Conservation (phyloP, 92 coral and sea anemone genomes). For the Siderastrea siderea region DNA sequence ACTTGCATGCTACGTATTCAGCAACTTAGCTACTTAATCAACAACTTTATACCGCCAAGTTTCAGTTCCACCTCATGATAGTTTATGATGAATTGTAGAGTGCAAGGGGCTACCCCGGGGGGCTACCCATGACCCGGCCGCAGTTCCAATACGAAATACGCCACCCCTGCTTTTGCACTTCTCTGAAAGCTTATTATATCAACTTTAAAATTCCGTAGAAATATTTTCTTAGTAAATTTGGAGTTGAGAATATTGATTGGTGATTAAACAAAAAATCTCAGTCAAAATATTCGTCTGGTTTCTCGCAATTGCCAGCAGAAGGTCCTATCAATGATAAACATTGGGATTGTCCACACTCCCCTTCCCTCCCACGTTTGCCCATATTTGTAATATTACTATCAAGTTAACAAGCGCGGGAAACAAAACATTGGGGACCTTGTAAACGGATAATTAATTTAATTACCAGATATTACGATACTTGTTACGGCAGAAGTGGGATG, state of each 20-base stretch:
- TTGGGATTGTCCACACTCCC: conserved; percentile 27
- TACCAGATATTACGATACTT: conserved; percentile 78
- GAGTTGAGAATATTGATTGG: not conserved
- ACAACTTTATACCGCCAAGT: not conserved
- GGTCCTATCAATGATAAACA: conserved; percentile 73
- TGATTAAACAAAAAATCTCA: not conserved
- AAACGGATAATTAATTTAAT: conserved; percentile 80
- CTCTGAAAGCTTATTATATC: conserved; percentile 1
- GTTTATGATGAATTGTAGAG: too few relatives aligned
- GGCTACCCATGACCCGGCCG: not conserved
- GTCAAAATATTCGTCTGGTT: not conserved
- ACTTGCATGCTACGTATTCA: not conserved
- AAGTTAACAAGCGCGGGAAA: conserved; percentile 84
- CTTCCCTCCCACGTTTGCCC: not conserved
- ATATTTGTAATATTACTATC: conserved; percentile 58
- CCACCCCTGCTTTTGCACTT: not conserved
- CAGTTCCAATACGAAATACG: not conserved
- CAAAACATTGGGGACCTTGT: conserved; percentile 66
- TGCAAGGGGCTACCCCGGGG: not conserved
- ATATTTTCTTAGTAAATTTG: conserved; percentile 5
- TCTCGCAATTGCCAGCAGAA: conserved; percentile 24
- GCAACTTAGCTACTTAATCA: not conserved
- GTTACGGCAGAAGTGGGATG: conserved; percentile 81
- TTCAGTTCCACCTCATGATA: not conserved
- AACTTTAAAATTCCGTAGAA: conserved; percentile 28